phyloP scores from a whole-genome alignment of 2,113 vertebrate genomes.

The Seriola aureovittata region DNA sequence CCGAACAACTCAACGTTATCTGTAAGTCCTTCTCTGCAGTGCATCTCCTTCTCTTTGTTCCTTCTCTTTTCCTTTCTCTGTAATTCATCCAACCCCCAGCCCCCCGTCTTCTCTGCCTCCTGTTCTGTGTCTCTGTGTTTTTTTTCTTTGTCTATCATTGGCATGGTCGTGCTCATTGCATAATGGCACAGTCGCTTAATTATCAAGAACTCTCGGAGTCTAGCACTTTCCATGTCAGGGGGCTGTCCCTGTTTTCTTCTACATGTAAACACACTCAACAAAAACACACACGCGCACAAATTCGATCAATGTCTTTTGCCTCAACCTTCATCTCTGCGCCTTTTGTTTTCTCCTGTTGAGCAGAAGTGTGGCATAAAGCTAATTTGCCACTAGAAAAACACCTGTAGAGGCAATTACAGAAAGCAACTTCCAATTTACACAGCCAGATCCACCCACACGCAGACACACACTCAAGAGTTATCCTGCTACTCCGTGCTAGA shows the following conservation, averaged over 20 bases:
- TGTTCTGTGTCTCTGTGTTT: slow-evolving; percentile 73
- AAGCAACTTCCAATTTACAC: slow-evolving; percentile 5
- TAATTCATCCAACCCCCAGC: slow-evolving; percentile 31
- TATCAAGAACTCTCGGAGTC: slow-evolving; percentile 69
- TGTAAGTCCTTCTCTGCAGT: slow-evolving; percentile 18
- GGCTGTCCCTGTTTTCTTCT: slow-evolving; percentile 45
- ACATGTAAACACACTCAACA: neutral
- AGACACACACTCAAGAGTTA: slow-evolving; percentile 36
- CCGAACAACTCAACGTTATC: slow-evolving; percentile 7
- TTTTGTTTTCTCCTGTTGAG: slow-evolving; percentile 18
- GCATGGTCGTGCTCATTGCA: slow-evolving; percentile 65
- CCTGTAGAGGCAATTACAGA: slow-evolving; percentile 52
- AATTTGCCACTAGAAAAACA: slow-evolving; percentile 42
- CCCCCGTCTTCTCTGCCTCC: slow-evolving; percentile 61
- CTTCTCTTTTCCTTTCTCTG: slow-evolving; percentile 36
- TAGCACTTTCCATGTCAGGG: slow-evolving; percentile 63
- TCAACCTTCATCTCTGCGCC: slow-evolving; percentile 19
- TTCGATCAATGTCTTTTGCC: neutral
- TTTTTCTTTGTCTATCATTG: slow-evolving; percentile 71
- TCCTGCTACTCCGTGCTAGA: slow-evolving; percentile 1
- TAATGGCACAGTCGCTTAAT: slow-evolving; percentile 68
- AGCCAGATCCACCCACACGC: slow-evolving; percentile 53
- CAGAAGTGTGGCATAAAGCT: neutral
- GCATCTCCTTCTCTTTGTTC: neutral
- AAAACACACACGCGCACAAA: slow-evolving; percentile 31